Evolutionary conservation across 2,797 vertebrate species (phyloP).

Genomic region (Masticophis lateralis): DNA sequence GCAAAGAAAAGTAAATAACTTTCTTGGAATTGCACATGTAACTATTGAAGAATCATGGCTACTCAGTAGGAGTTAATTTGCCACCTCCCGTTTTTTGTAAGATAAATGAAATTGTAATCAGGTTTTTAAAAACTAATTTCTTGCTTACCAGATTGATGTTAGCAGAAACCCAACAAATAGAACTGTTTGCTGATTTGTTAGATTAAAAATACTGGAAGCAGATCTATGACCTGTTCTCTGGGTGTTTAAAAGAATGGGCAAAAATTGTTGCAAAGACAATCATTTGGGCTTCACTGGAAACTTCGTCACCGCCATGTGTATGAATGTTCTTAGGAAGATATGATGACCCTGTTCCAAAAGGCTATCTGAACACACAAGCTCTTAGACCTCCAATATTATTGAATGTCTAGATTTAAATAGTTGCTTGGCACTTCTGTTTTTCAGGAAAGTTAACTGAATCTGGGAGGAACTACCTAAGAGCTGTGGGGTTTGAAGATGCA

Average conservation of each 20-base stretch:
- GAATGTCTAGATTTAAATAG: not conserved
- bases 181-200: not conserved
- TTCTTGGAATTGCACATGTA: not conserved
- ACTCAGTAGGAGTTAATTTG: not conserved
- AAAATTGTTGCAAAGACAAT: slow-evolving; percentile 17
- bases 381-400: not conserved
- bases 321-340: not conserved
- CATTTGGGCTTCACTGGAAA: not conserved
- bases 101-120: slow-evolving; percentile 12
- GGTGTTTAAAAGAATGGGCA: not conserved
- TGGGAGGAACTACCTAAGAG: not conserved
- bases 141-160: not conserved
- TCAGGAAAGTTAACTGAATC: not conserved
- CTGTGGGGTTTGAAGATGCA: not conserved
- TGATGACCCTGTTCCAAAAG: not conserved
- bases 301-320: not conserved
- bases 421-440: not conserved
- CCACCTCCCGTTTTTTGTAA: not conserved
- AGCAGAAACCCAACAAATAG: not conserved
- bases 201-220: slow-evolving; percentile 9
- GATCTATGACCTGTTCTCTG: not conserved
- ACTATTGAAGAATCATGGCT: not conserved
- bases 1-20: not conserved
- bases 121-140: not conserved
- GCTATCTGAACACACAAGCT: not conserved